Evolutionary conservation across 2,113 vertebrate genomes (phyloP), one percentile per base, ranked within the genome.

Genomic region (Motacilla tschutschensis): DNA sequence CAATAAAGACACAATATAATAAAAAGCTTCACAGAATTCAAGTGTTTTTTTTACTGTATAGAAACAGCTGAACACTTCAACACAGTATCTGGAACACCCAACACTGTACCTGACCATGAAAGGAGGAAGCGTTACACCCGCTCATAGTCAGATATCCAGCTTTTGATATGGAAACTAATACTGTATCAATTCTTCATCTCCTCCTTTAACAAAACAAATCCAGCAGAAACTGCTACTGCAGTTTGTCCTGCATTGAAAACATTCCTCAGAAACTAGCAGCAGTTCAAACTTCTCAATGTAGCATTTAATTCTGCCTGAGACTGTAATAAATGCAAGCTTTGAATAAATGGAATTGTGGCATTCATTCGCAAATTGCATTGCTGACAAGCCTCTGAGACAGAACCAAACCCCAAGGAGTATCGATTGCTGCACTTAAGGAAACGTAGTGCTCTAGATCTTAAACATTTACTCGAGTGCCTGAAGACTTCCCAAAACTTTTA

Each of bases 401-500:
- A 89, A 79, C 19, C 83, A 88, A 95, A 69, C 53, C 64, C 63
- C 36, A 72, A 54, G 26, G 36, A 89, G 72, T 54, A 92, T 62
- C 0, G 48, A 88, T 65, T 63, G 64, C 69, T 71, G 69, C n/a
- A 66, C 53, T 85, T 85, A 87, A 83, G 46, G 58, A 62, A 79
- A 60, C 0, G 1, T 14, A 62, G 55, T 14, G 43, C 53, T 87
- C 66, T 48, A 79, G 85, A 60, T 59, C 71, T 75, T 85, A 46
- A 82, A 82, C 41, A 25, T 43, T 76, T 86, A 75, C 54, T 66
- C 14, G 5, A 74, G 66, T 46, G n/a, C 62, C 77, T 88, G 51
- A 80, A 67, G 86, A 82, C 74, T 75, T 90, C 46, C 54, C 46
- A 33, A 80, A 88, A 90, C 66, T 93, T 90, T 50, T 38, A 57